phyloP scores from a whole-genome alignment of 2,888 invertebrate genomes.

The Drepana falcataria region DNA sequence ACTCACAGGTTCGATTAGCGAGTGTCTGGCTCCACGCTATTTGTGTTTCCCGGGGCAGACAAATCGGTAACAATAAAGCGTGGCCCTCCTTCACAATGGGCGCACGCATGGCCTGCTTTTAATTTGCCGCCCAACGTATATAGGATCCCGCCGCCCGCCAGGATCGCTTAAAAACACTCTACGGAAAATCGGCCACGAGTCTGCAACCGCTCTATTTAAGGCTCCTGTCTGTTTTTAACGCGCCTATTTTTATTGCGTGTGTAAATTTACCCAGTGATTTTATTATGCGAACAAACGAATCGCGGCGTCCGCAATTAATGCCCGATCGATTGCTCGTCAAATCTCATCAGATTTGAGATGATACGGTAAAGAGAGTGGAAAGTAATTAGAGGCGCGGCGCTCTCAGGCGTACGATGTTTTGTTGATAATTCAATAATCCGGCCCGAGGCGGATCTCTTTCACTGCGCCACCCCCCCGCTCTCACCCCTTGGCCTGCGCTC shows the following conservation, averaged over 20 bases:
- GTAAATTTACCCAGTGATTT: slow-evolving; percentile 33
- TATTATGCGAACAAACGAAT: slow-evolving; percentile 40
- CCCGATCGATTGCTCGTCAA: slow-evolving; percentile 55
- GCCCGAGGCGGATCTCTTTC: slow-evolving; percentile 54
- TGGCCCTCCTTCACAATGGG: slow-evolving; percentile 61
- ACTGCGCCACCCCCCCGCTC: slow-evolving; percentile 13
- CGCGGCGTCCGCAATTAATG: slow-evolving; percentile 39
- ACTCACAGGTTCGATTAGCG: slow-evolving; percentile 61
- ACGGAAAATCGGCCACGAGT: slow-evolving; percentile 49
- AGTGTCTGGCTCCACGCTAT: slow-evolving; percentile 63
- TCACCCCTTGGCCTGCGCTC: slow-evolving; percentile 22
- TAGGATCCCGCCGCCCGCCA: slow-evolving; percentile 49
- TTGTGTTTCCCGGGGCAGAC: slow-evolving; percentile 71
- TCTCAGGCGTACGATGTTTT: slow-evolving; percentile 68
- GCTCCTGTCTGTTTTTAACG: slow-evolving; percentile 43
- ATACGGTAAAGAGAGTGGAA: slow-evolving; percentile 52
- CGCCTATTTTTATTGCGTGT: slow-evolving; percentile 40
- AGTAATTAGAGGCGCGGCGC: slow-evolving; percentile 67
- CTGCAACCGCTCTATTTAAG: slow-evolving; percentile 31
- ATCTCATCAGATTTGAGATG: slow-evolving; percentile 57
- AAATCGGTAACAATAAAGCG: slow-evolving; percentile 74
- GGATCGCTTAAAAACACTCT: slow-evolving; percentile 66
- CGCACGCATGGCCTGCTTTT: slow-evolving; percentile 73
- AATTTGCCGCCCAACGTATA: slow-evolving; percentile 72
- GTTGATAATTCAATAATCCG: slow-evolving; percentile 76